phyloP scores from a whole-genome alignment of 2,113 vertebrate genomes.

The Tyrannus savana region DNA sequence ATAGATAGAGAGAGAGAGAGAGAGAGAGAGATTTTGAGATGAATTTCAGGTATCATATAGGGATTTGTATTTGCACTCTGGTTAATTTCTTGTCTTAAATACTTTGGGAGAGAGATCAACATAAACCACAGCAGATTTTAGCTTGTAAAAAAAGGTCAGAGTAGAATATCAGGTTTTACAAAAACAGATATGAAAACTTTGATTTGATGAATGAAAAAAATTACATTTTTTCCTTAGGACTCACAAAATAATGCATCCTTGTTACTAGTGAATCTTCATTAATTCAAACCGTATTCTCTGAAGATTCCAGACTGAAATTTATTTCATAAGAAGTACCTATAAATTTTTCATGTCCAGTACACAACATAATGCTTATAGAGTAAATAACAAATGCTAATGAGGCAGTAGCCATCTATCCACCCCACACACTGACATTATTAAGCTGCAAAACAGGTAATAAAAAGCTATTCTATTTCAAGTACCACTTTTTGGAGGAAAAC shows the following conservation, averaged over 20 bases:
- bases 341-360: conserved; percentile 27
- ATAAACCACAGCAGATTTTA: background rate
- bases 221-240: background rate
- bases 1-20: no score
- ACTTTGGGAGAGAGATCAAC: background rate
- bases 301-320: background rate
- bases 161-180: background rate
- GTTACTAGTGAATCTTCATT: background rate
- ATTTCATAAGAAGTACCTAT: background rate
- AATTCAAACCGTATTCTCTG: conserved; percentile 3
- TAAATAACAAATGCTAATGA: conserved; percentile 25
- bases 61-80: background rate
- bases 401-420: conserved; percentile 2
- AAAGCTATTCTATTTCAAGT: conserved; percentile 74
- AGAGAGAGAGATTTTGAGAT: background rate
- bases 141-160: background rate
- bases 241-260: background rate
- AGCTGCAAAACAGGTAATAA: conserved; percentile 38
- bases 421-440: conserved; percentile 9
- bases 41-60: background rate
- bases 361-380: background rate
- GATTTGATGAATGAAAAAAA: background rate
- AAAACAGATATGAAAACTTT: background rate
- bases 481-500: conserved; percentile 58
- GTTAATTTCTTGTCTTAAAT: background rate